phyloP scores from a whole-genome alignment of 2,797 vertebrate species.

The Danionella dracula region DNA sequence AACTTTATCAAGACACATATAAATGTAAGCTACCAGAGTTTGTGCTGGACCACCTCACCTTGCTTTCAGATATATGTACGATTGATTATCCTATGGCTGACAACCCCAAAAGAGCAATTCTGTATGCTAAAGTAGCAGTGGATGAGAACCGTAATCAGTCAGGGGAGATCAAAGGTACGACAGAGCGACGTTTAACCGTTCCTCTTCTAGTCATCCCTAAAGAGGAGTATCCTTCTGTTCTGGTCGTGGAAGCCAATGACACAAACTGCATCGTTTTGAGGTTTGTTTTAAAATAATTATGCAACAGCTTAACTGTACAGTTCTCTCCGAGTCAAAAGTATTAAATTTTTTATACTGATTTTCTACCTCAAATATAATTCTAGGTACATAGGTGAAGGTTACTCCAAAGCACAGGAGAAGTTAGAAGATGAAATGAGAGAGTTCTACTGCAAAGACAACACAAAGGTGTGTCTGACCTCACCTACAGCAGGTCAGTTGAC shows the following conservation, averaged over 20 bases:
- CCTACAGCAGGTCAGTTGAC: constrained; percentile 76
- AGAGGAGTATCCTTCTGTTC: constrained; percentile 85
- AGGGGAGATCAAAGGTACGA: constrained; percentile 46
- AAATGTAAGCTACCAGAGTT: constrained; percentile 80
- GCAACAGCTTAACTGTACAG: no score
- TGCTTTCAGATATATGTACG: constrained; percentile 82
- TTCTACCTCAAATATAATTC: no score
- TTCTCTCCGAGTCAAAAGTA: no score
- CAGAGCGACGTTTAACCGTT: constrained; percentile 56
- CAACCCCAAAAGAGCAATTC: constrained; percentile 86
- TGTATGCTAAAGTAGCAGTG: constrained; percentile 76
- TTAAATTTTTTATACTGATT: no score
- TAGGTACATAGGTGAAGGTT: constrained; percentile 91
- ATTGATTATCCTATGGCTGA: constrained; percentile 83
- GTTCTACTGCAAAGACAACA: constrained; percentile 71
- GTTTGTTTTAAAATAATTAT: constrained; percentile 55
- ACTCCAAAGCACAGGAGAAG: constrained; percentile 88
- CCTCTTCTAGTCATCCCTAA: constrained; percentile 81
- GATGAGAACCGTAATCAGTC: constrained; percentile 66
- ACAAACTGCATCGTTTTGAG: constrained; percentile 86
- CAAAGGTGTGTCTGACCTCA: constrained; percentile 54
- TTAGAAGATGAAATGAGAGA: constrained; percentile 94
- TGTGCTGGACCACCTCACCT: constrained; percentile 76
- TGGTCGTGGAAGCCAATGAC: constrained; percentile 85
- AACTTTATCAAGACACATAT: constrained; percentile 86